Base-by-base conservation (phyloP, 37 sponge, comb jelly and placozoan species). In the Theonella swinhoei region DNA sequence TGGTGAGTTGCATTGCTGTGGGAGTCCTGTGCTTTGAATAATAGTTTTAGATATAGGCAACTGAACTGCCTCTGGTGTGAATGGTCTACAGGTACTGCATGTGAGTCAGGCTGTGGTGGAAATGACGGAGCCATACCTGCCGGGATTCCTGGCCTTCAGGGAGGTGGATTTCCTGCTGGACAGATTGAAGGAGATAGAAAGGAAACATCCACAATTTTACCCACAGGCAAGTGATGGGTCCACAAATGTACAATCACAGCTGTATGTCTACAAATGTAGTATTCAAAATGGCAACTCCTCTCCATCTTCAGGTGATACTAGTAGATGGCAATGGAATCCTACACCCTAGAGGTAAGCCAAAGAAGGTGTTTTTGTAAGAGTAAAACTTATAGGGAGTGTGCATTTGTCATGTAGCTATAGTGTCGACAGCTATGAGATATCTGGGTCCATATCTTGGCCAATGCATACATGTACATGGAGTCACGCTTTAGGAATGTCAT, bases 321-420 rank as follows among this genome's bases (percentile, higher is more conserved):
- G 97, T 99, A 17, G 99, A 99, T 92, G 99, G 99, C 9, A 99
- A 99, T 89, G 99, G 99, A 37, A 65, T 96, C 22, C 88, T 99
- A 30, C 99, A 99, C 75, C 85, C 87, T 42, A 81, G 90, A 86
- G 95, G 94, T 90, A 75, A 8, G 38, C 54, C n/a, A n/a, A n/a
- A n/a, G n/a, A n/a, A n/a, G n/a, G n/a, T n/a, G n/a, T n/a, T n/a
- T n/a, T n/a, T n/a, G n/a, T n/a, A n/a, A n/a, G n/a, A n/a, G n/a
- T n/a, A n/a, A n/a, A n/a, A n/a, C n/a, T 17, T n/a, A 54, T 28
- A 25, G 17, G 7, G 31, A n/a, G 17, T 72, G 19, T 72, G 40
- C 26, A 36, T 72, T 30, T 72, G 42, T 38, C 7, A 11, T 20
- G 65, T 17, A 14, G 11, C n/a, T 19, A n/a, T n/a, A n/a, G n/a